These are phyloP conservation scores for Phylloscopus whistleri DNA, from an alignment of 2,113 vertebrate species.

Conservation along the genomic window DNA sequence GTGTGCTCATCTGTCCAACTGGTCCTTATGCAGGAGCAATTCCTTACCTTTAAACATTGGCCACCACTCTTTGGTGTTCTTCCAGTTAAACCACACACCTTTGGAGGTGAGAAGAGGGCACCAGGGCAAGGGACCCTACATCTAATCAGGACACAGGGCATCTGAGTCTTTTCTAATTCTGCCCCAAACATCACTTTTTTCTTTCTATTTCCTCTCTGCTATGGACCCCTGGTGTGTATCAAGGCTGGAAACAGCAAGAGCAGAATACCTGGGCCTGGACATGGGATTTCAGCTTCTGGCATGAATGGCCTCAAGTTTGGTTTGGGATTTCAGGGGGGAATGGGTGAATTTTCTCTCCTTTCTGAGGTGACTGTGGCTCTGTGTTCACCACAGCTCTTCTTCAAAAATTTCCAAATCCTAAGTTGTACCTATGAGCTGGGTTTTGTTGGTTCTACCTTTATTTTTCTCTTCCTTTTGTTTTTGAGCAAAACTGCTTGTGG, in stretches of 20 bases:
- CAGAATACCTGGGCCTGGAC: background rate
- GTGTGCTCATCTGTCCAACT: background rate
- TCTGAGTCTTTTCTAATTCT: background rate
- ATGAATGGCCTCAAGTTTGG: background rate
- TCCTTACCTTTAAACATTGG: background rate
- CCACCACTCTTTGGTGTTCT: background rate
- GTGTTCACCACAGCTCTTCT: background rate
- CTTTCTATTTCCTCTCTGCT: background rate
- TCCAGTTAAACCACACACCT: background rate
- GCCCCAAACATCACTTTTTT: background rate
- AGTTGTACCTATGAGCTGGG: background rate
- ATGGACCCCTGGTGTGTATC: background rate
- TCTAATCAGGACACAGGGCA: fast-evolving
- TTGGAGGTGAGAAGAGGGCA: background rate
- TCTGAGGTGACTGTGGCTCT: background rate
- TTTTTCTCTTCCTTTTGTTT: background rate
- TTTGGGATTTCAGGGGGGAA: background rate
- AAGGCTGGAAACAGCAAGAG: background rate
- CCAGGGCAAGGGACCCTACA: background rate
- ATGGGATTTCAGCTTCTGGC: background rate
- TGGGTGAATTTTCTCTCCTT: background rate
- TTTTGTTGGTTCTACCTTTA: background rate
- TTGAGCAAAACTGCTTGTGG: background rate
- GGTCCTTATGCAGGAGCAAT: background rate
- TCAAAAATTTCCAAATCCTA: background rate